Evolutionary conservation across 2,888 invertebrate genomes (phyloP), one percentile per base, ranked within the genome.

Genomic region (Craniophora ligustri): DNA sequence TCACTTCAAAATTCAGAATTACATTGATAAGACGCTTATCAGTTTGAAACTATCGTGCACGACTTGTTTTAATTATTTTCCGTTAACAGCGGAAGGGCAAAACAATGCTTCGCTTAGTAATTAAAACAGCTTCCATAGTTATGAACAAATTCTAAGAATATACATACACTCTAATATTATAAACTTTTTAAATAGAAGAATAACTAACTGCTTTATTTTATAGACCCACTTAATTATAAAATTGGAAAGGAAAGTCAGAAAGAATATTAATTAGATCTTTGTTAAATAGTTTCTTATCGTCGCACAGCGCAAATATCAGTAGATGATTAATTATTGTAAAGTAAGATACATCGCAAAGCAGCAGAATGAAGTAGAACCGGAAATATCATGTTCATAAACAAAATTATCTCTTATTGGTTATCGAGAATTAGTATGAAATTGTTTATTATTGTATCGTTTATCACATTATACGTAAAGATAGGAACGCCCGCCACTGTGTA

Each of bases 281-380:
- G 7, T 21, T 6, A 3, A 21, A 8, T 21, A 8, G 6, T 31
- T 32, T 23, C n/a, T 30, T 38, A 11, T 31, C 31, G 32, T 46
- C 30, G 18, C 3, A 6, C 23, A 16, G 11, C 13, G 11, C 11
- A 3, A 6, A 15, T 31, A 7, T 15, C 4, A 1, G 1, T 7
- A 23, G 8, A 16, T 7, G 21, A 4, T 15, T 15, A 15, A 32
- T 40, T 16, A 15, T 14, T 31, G n/a, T 11, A 34, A 10, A 45
- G 14, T 5, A 5, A 57, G 14, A 26, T 36, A n/a, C n/a, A 32
- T 32, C 30, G 48, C 47, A 47, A 8, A 36, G 59, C 31, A n/a
- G n/a, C n/a, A n/a, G n/a, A n/a, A n/a, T n/a, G n/a, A n/a, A n/a
- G n/a, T n/a, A n/a, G n/a, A n/a, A n/a, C n/a, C n/a, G 13, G 6